These are phyloP conservation scores for Tetragnatha montana DNA, from an alignment of 2,888 invertebrate genomes.

Conservation along the genomic window DNA sequence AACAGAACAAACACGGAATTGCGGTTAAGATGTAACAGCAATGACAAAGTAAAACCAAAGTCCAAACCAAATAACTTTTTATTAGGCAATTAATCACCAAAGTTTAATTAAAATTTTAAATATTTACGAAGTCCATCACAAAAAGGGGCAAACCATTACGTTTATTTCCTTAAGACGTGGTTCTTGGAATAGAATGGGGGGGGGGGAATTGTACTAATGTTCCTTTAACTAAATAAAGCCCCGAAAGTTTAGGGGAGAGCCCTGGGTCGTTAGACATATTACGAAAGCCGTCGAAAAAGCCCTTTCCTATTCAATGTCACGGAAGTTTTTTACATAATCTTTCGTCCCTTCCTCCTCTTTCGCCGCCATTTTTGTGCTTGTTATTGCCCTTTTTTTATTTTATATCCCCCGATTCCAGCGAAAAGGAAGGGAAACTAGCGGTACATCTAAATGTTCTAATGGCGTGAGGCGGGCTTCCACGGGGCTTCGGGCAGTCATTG, in stretches of 20 bases:
- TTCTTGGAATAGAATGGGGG: conserved; percentile 1
- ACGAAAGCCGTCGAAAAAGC: conserved; percentile 50
- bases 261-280: conserved; percentile 46
- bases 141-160: conserved; percentile 17
- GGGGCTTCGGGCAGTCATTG: conserved; percentile 42
- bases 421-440: conserved; percentile 34
- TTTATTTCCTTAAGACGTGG: background rate
- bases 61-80: background rate
- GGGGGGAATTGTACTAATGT: conserved; percentile 35
- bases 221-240: conserved; percentile 57
- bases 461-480: conserved; percentile 43
- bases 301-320: conserved; percentile 43
- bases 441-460: conserved; percentile 63
- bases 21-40: no score
- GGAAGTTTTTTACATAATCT: conserved; percentile 62
- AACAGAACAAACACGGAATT: no score
- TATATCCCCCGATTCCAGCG: conserved; percentile 2
- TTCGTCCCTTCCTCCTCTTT: conserved; percentile 20
- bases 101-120: conserved; percentile 58
- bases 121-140: conserved; percentile 33
- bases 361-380: conserved; percentile 16
- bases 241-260: conserved; percentile 7
- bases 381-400: background rate
- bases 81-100: conserved; percentile 25
- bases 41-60: no score